Conservation (phyloP, 2,888 invertebrate species). For the Meliscaeva auricollis region DNA sequence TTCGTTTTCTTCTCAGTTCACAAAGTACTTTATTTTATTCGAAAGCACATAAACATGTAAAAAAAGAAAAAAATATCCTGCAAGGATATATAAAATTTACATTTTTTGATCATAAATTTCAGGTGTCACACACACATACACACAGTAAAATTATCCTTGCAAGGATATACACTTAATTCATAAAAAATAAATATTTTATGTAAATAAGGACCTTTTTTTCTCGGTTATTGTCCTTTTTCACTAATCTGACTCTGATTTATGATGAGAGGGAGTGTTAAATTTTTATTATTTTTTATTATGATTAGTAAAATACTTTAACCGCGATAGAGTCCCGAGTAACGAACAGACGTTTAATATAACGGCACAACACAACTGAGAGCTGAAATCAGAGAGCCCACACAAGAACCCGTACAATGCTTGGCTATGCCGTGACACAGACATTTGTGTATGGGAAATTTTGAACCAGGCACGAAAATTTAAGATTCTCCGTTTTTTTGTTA, state of each 20-base stretch:
- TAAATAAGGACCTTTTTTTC: slow-evolving; percentile 48
- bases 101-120: not conserved
- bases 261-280: slow-evolving; percentile 30
- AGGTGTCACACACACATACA: not conserved
- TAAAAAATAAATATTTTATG: slow-evolving; percentile 22
- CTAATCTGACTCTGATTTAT: slow-evolving; percentile 1
- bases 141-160: slow-evolving; percentile 10
- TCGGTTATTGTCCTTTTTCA: slow-evolving; percentile 22
- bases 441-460: slow-evolving; percentile 64
- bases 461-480: slow-evolving; percentile 70
- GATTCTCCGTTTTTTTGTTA: too few relatives aligned
- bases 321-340: slow-evolving; percentile 77
- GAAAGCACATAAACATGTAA: slow-evolving; percentile 37
- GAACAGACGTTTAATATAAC: slow-evolving; percentile 81
- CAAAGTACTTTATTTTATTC: slow-evolving; percentile 22
- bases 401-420: slow-evolving; percentile 78
- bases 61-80: not conserved
- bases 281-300: slow-evolving; percentile 58
- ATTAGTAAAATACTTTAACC: slow-evolving; percentile 58
- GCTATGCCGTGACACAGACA: slow-evolving; percentile 51
- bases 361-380: slow-evolving; percentile 84
- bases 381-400: slow-evolving; percentile 80
- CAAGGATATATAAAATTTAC: slow-evolving; percentile 19
- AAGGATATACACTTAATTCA: not conserved
- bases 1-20: slow-evolving; percentile 47